Percentiles rank a stretch among this genome's conserved stretches.
Evolutionary conservation across 2,797 vertebrate genomes (phyloP).

Genomic region (Tapirus indicus): DNA sequence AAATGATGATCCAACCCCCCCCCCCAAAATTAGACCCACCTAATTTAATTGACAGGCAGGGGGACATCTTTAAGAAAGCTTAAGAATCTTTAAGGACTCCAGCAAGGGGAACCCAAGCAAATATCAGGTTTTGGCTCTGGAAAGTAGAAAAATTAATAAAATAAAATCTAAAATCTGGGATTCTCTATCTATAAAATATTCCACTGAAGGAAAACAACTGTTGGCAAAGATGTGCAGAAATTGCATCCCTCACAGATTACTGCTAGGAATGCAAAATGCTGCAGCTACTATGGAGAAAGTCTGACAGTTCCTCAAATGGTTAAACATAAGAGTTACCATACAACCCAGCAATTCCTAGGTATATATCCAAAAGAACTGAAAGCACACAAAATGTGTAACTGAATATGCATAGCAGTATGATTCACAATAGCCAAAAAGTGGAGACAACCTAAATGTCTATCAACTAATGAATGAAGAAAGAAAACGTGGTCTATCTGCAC

Average conservation of each 20-base stretch:
- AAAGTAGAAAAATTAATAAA: conserved; percentile 6
- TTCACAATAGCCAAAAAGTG: not conserved
- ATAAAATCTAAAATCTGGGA: conserved; percentile 7
- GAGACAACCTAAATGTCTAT: not conserved
- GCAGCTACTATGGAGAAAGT: not conserved
- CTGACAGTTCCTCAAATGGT: not conserved
- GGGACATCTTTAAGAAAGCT: not conserved
- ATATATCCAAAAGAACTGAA: not conserved
- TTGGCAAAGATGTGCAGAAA: not conserved
- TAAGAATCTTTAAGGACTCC: not conserved
- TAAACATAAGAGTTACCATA: not conserved
- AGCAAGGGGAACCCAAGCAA: not conserved
- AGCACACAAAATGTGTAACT: conserved; percentile 1
- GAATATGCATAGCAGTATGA: not conserved
- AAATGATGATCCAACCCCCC: not conserved
- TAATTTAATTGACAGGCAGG: not conserved
- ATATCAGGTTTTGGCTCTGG: not conserved
- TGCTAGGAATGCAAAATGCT: not conserved
- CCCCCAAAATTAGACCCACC: not conserved
- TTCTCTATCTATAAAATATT: conserved; percentile 26
- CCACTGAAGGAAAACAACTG: not conserved
- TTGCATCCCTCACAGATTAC: not conserved
- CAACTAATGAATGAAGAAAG: not conserved
- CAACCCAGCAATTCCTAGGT: not conserved
- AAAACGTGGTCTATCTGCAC: not conserved